Evolutionary conservation across 2,113 vertebrate species (phyloP).

Genomic region (Coptodon rendalli): DNA sequence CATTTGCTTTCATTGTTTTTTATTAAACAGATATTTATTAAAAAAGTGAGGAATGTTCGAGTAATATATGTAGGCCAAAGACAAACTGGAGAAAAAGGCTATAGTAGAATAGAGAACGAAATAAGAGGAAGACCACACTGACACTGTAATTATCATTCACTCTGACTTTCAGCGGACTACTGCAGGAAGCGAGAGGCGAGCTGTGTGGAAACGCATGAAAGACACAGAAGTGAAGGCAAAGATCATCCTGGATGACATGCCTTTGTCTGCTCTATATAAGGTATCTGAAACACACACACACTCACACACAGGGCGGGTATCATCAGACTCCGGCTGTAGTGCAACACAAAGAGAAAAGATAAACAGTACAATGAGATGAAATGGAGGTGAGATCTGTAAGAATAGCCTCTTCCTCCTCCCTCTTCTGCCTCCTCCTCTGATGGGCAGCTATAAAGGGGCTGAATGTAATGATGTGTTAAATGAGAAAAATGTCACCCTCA

Average conservation of each 20-base stretch:
- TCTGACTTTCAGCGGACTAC: constrained; percentile 72
- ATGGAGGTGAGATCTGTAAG: background rate
- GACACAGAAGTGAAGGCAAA: constrained; percentile 70
- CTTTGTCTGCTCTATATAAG: constrained; percentile 85
- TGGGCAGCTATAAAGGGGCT: constrained; percentile 44
- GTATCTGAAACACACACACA: constrained; percentile 54
- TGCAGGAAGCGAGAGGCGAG: constrained; percentile 57
- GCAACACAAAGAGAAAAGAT: background rate
- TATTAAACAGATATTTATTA: background rate
- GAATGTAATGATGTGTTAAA: constrained; percentile 73
- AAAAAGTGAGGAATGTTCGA: background rate
- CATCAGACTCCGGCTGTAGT: background rate
- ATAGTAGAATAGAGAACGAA: background rate
- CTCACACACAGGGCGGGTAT: background rate
- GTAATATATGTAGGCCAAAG: background rate
- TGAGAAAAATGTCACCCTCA: constrained; percentile 63
- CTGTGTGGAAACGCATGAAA: constrained; percentile 77
- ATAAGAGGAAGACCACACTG: background rate
- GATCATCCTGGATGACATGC: constrained; percentile 77
- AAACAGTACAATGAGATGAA: background rate
- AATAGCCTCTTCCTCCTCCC: background rate
- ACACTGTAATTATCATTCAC: background rate
- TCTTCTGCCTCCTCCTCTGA: constrained; percentile 10
- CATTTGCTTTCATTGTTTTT: background rate
- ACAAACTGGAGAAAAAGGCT: background rate